Evolutionary conservation across 2,888 invertebrate species (phyloP).

Genomic region (Drosophila anomalata): DNA sequence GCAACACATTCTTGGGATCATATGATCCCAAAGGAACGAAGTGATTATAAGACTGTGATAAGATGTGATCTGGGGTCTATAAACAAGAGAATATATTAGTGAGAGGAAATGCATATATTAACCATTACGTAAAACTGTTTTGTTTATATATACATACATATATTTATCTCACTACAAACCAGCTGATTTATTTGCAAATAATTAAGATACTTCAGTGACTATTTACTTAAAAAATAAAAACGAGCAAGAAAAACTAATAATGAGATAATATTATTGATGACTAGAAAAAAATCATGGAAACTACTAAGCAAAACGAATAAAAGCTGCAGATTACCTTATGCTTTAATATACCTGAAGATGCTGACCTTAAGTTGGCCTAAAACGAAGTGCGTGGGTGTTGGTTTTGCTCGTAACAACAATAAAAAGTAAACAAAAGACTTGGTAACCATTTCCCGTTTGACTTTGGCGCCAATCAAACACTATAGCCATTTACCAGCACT

Average conservation of each 20-base stretch:
- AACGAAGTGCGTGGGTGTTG: slow-evolving; percentile 14
- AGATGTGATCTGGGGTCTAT: slow-evolving; percentile 23
- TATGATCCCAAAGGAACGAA: slow-evolving; percentile 68
- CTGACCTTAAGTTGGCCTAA: slow-evolving; percentile 17
- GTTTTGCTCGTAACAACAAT: slow-evolving; percentile 6
- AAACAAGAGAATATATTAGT: slow-evolving; percentile 35
- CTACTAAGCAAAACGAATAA: slow-evolving; percentile 19
- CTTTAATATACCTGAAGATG: neutral
- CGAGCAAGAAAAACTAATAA: slow-evolving; percentile 2
- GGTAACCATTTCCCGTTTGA: neutral
- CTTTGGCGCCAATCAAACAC: neutral
- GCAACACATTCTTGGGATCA: slow-evolving; percentile 81
- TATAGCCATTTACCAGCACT: slow-evolving; percentile 16
- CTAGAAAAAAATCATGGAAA: neutral
- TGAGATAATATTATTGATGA: neutral
- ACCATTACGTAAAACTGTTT: neutral
- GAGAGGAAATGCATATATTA: neutral
- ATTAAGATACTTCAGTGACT: slow-evolving; percentile 6
- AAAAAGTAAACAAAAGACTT: slow-evolving; percentile 9
- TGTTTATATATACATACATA: slow-evolving; percentile 1
- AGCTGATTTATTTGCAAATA: slow-evolving; percentile 20
- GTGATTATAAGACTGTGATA: slow-evolving; percentile 36
- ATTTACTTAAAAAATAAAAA: neutral
- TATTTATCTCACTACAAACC: slow-evolving; percentile 6
- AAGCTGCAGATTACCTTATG: slow-evolving; percentile 28